Conservation (phyloP, 2,888 invertebrate species). For the Oscheius sp. region DNA sequence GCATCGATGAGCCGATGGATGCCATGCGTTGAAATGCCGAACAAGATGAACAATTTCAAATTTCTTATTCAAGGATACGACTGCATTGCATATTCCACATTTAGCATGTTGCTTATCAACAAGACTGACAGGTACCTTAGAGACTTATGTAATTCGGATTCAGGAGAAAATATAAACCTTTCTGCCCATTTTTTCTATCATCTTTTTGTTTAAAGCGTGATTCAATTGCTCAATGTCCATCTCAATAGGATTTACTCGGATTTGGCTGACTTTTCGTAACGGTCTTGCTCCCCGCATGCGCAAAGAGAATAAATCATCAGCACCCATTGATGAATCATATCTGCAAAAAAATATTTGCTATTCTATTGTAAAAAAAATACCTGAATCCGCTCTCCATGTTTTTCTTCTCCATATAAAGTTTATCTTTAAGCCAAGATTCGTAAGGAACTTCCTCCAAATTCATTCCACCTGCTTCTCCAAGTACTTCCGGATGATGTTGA, state of each 20-base stretch:
- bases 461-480: slow-evolving; percentile 55
- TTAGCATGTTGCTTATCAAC: slow-evolving; percentile 72
- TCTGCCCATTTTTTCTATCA: slow-evolving; percentile 72
- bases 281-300: slow-evolving; percentile 20
- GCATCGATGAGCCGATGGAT: slow-evolving; percentile 70
- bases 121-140: slow-evolving; percentile 67
- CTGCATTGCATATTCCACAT: slow-evolving; percentile 69
- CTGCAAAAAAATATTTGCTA: slow-evolving; percentile 1
- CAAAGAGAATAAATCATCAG: not conserved
- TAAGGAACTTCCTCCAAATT: slow-evolving; percentile 71
- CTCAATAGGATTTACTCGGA: slow-evolving; percentile 69
- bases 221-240: slow-evolving; percentile 68
- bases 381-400: slow-evolving; percentile 60
- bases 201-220: slow-evolving; percentile 64
- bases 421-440: slow-evolving; percentile 62
- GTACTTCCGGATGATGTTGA: slow-evolving; percentile 64
- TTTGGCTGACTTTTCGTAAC: slow-evolving; percentile 53
- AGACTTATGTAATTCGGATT: not conserved
- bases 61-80: slow-evolving; percentile 71
- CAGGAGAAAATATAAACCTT: slow-evolving; percentile 41
- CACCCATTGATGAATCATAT: slow-evolving; percentile 6
- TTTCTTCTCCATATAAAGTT: slow-evolving; percentile 54
- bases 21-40: slow-evolving; percentile 73
- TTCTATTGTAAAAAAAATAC: not conserved
- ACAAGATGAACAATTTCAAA: slow-evolving; percentile 72